Conservation (phyloP, 1,140 invertebrate genomes). For the Elymnias hypermnestra region DNA sequence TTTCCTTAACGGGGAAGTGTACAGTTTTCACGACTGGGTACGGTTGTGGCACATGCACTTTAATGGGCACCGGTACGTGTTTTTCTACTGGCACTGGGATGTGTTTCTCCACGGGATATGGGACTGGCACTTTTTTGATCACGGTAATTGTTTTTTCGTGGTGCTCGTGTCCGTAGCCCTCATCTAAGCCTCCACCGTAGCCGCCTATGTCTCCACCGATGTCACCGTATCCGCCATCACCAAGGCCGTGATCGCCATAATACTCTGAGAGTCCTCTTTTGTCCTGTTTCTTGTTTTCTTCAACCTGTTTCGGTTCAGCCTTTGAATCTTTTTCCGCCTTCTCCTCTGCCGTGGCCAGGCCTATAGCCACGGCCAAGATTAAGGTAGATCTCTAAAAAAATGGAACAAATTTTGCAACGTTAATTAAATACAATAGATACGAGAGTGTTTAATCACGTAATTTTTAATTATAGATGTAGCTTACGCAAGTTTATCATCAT, state of each 20-base stretch:
- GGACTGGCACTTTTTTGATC: slow-evolving; percentile 82
- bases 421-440: not conserved
- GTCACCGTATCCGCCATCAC: slow-evolving; percentile 34
- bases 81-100: slow-evolving; percentile 78
- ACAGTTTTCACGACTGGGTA: slow-evolving; percentile 80
- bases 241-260: slow-evolving; percentile 62
- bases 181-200: slow-evolving; percentile 21
- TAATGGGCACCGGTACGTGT: slow-evolving; percentile 75
- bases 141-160: slow-evolving; percentile 85
- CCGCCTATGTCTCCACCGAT: slow-evolving; percentile 42
- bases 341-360: slow-evolving; percentile 73
- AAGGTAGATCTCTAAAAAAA: slow-evolving; percentile 64
- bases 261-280: slow-evolving; percentile 80
- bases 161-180: slow-evolving; percentile 34
- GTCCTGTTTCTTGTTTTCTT: slow-evolving; percentile 79
- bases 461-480: no score
- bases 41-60: slow-evolving; percentile 78
- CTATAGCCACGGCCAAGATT: slow-evolving; percentile 71
- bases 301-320: slow-evolving; percentile 62
- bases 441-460: no score
- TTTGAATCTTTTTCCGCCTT: slow-evolving; percentile 75
- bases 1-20: slow-evolving; percentile 80
- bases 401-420: not conserved
- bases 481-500: no score
- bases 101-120: slow-evolving; percentile 79